Conservation (phyloP, 2,113 vertebrate genomes). For the Coryphaenoides rupestris region DNA sequence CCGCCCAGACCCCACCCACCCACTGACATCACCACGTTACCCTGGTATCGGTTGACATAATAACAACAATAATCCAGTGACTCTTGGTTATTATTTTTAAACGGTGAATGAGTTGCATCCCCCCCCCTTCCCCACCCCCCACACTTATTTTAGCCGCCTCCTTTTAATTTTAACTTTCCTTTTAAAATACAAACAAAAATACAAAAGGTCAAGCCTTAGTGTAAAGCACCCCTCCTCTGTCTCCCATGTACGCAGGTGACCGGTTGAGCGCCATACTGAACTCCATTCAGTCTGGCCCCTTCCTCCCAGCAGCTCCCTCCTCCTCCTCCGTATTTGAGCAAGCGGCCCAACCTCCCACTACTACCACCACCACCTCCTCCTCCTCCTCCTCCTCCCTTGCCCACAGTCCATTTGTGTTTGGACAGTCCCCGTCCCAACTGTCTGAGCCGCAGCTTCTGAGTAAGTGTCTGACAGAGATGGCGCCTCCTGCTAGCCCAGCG, state of each 20-base stretch:
- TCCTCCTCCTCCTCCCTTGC: constrained; percentile 81
- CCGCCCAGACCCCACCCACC: background rate
- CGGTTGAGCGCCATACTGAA: constrained; percentile 99
- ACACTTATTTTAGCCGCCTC: background rate
- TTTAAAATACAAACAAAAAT: no score
- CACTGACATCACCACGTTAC: constrained; percentile 1
- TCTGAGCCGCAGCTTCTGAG: constrained; percentile 98
- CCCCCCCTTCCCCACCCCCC: no score
- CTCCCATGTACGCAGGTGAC: constrained; percentile 98
- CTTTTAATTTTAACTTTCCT: no score
- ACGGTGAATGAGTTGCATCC: constrained; percentile 39
- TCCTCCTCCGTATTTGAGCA: constrained; percentile 94
- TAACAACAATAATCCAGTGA: constrained; percentile 12
- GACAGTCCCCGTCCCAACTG: constrained; percentile 99
- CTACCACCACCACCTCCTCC: constrained; percentile 90
- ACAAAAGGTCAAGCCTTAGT: constrained; percentile 62
- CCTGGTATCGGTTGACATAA: constrained; percentile 25
- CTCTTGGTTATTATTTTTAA: constrained; percentile 20
- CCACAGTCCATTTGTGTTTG: constrained; percentile 99
- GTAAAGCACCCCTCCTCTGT: constrained; percentile 90
- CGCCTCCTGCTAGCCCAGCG: constrained; percentile 66
- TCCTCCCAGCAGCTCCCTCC: constrained; percentile 88
- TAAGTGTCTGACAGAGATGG: constrained; percentile 87
- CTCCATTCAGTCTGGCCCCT: constrained; percentile 99
- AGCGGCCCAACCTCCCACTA: constrained; percentile 89